Evolutionary conservation across 2,113 vertebrate species (phyloP), one percentile per base, ranked within the genome.

Genomic region (Orycteropus afer): DNA sequence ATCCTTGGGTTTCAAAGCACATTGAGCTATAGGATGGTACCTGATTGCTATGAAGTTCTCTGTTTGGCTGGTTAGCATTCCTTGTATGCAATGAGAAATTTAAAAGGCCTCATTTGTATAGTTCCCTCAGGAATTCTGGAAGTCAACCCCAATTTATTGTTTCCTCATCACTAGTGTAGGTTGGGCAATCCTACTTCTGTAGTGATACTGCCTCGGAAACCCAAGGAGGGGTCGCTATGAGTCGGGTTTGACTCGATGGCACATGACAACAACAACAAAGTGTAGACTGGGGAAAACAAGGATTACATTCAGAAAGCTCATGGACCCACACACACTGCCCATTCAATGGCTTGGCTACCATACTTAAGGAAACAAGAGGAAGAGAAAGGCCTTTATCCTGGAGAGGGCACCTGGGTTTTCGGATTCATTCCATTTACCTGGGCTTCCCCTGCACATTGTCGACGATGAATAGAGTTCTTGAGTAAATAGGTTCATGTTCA

Each of bases 301-400:
- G 37, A 15, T 69, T 83, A 53, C 37, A 69, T 71, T 85, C 49
- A 80, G 94, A 95, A 93, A 84, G n/a, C 40, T 85, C 45, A 25
- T 2, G 15, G 51, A 83, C 25, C 12, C 53, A 7, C 15, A n/a
- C 10, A 14, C 29, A 69, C 57, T 22, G 7, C 61, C 32, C 20
- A 32, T 45, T 23, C 49, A 11, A 17, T 40, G 67, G 47, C 47
- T 69, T 82, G 87, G 23, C 91, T 17, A 40, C 8, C 40, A 47
- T 4, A 83, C 61, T 53, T 53, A 47, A 67, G 78, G 51, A 88
- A 63, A 45, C 7, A 37, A 85, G 83, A 93, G 32, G 81, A 51
- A 37, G 10, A 1, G 1, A 25, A 89, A 78, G 49, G 42, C 25
- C 15, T 76, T 65, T 89, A 25, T 74, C 32, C 77, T 42, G 3